Base-by-base conservation (phyloP, 2,888 invertebrate genomes). In the Muscina levida region DNA sequence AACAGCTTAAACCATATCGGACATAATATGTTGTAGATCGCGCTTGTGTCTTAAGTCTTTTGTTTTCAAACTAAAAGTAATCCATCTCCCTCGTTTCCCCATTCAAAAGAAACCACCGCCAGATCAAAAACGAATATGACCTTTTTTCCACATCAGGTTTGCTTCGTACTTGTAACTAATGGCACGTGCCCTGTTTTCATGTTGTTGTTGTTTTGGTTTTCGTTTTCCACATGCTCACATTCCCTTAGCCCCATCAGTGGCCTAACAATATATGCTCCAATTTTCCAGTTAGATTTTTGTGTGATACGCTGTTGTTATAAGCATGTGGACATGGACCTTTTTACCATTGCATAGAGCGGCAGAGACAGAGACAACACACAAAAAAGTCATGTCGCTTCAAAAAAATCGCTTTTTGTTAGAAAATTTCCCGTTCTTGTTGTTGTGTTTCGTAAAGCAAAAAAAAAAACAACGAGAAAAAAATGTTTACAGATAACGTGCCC, bases 111-210 rank as follows among this genome's bases (percentile, higher is more conserved):
- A 44, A 8, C 42, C 26, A 22, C n/a, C 19, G 39, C 24, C 1
- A 44, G 24, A 31, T 19, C 11, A n/a, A 51, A 17, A 8, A 1
- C 22, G 11, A 48, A 62, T 67, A 24, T 81, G 81, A 81, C 81
- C 81, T 81, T 81, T 80, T 59, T 71, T 39, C 31, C 31, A 72
- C 81, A 75, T 77, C 81, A 81, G 81, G 81, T 81, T 81, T 74
- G 46, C 42, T 31, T 5, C 8, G 42, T 56, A 68, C 48, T 75
- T 74, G 77, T 81, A 67, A 62, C 71, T 48, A 46, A 74, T 31
- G 74, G 81, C 81, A 81, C 81, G 81, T 81, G 81, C 81, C 74
- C 77, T 81, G 77, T 77, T 75, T 59, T 42, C 11, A 42, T 39
- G 31, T 68, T 39, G 56, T 39, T 37, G 0, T 19, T 1, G 22